These are phyloP conservation scores for Alaudala cheleensis DNA, from an alignment of 2,113 vertebrate genomes.

Conservation along the genomic window DNA sequence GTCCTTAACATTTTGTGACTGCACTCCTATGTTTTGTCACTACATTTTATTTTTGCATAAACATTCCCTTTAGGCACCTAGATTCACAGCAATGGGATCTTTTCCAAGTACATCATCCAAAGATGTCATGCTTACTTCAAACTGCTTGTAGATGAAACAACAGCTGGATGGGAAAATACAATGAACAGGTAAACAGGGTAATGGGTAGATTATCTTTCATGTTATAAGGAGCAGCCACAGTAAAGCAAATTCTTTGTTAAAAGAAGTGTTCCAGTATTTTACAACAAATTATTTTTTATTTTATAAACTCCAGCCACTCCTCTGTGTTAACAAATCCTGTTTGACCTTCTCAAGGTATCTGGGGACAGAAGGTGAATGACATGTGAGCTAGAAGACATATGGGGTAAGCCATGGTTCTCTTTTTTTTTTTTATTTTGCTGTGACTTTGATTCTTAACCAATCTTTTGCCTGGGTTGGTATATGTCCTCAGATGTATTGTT, in stretches of 20 bases:
- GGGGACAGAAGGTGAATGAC: neutral
- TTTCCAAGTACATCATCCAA: neutral
- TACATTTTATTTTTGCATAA: neutral
- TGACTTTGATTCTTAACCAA: neutral
- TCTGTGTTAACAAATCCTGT: neutral
- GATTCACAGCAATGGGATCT: neutral
- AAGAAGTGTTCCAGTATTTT: neutral
- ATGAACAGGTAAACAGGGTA: neutral
- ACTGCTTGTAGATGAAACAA: neutral
- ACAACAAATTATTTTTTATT: neutral
- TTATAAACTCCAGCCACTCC: neutral
- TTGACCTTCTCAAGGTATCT: neutral
- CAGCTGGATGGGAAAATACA: neutral
- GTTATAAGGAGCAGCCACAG: neutral
- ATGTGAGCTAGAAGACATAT: neutral
- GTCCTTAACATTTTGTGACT: neutral
- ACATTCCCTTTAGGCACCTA: neutral
- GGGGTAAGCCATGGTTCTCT: neutral
- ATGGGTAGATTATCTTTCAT: neutral
- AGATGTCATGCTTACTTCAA: neutral
- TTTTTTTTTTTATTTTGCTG: neutral
- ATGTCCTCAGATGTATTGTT: neutral
- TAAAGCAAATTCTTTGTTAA: neutral
- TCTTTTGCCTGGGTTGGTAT: neutral
- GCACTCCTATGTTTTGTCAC: neutral